Evolutionary conservation across 1,140 invertebrate species (phyloP).

Genomic region (Drosophila kanapiae): DNA sequence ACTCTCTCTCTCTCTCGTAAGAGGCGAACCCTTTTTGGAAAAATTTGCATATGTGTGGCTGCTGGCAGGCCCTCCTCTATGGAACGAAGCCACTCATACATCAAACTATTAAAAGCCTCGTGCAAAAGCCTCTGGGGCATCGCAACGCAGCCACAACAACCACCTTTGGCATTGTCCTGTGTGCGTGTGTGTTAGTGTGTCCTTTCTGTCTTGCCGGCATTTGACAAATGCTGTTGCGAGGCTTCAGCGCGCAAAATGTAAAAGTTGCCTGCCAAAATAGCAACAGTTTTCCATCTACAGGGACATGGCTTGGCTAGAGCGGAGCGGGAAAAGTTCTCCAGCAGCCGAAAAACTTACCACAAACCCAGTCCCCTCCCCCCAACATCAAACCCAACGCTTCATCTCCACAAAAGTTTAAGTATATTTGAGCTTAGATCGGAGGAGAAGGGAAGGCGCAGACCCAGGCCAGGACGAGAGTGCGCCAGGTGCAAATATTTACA

Average conservation of each 20-base stretch:
- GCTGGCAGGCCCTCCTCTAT: too few relatives aligned
- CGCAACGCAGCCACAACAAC: conserved; percentile 50
- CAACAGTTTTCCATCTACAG: conserved; percentile 63
- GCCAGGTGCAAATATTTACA: conserved; percentile 79
- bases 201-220: conserved; percentile 58
- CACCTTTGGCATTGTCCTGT: conserved; percentile 39
- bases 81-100: conserved; percentile 66
- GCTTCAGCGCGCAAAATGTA: conserved; percentile 45
- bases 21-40: conserved; percentile 47
- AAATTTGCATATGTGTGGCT: conserved; percentile 72
- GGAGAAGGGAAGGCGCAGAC: not conserved
- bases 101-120: conserved; percentile 81
- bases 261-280: conserved; percentile 70
- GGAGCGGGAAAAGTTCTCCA: conserved; percentile 56
- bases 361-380: too few relatives aligned
- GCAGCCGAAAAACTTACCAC: conserved; percentile 61
- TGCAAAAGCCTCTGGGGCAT: conserved; percentile 69
- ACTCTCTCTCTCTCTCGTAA: not conserved
- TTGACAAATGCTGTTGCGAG: conserved; percentile 76
- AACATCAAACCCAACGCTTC: too few relatives aligned
- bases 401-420: conserved; percentile 62
- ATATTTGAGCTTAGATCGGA: conserved; percentile 54
- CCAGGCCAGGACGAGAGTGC: conserved; percentile 2
- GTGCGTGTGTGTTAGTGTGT: conserved; percentile 1
- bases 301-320: not conserved